A percentile compares a stretch with the other conserved stretches of the same genome.
phyloP scores from a whole-genome alignment of 2,888 invertebrate genomes.

The Sericinus montela region DNA sequence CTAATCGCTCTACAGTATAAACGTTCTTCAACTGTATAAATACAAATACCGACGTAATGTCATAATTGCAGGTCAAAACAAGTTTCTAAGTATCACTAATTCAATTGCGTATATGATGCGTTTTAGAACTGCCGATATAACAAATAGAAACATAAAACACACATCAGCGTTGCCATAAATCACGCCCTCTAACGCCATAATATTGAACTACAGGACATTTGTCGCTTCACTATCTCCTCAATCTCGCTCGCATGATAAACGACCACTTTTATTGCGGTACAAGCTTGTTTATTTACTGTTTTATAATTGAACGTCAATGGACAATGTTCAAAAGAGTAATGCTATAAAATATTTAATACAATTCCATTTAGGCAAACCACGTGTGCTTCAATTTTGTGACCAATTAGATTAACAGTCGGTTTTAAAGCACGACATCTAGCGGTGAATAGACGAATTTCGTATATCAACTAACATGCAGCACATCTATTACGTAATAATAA shows the following conservation, averaged over 20 bases:
- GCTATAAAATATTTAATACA: slow-evolving; percentile 57
- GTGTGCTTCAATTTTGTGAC: neutral
- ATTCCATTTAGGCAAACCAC: slow-evolving; percentile 26
- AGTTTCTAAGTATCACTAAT: slow-evolving; percentile 52
- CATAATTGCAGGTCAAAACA: neutral
- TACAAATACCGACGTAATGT: too few relatives aligned
- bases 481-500: too few relatives aligned
- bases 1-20: too few relatives aligned
- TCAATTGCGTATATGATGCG: slow-evolving; percentile 36
- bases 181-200: slow-evolving; percentile 60
- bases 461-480: too few relatives aligned
- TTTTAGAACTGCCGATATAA: slow-evolving; percentile 57
- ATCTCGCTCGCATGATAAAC: slow-evolving; percentile 61
- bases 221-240: slow-evolving; percentile 58
- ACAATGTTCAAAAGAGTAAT: slow-evolving; percentile 48
- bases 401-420: neutral
- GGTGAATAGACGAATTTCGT: slow-evolving; percentile 43
- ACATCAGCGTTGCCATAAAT: slow-evolving; percentile 58
- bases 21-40: too few relatives aligned
- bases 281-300: slow-evolving; percentile 63
- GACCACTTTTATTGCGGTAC: slow-evolving; percentile 62
- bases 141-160: slow-evolving; percentile 52
- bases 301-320: slow-evolving; percentile 67
- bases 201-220: slow-evolving; percentile 49
- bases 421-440: slow-evolving; percentile 53